phyloP scores from a whole-genome alignment of 2,888 invertebrate species.

The Lycophotia porphyrea region DNA sequence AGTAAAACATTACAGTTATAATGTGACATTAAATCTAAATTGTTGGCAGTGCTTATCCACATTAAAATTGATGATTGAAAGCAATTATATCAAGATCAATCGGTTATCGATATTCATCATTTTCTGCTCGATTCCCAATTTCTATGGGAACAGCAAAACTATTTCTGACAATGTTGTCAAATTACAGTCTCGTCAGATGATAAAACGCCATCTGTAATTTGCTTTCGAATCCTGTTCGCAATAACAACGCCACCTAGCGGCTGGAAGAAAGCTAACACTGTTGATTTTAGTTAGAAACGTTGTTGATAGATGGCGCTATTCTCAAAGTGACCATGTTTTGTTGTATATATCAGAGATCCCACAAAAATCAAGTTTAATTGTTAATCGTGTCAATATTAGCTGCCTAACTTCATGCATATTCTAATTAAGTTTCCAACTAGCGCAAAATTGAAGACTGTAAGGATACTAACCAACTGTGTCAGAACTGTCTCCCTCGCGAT shows the following conservation, averaged over 20 bases:
- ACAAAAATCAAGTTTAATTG: background rate
- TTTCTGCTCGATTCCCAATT: background rate
- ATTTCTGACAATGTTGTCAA: background rate
- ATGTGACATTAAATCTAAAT: too few species aligned
- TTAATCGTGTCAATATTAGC: background rate
- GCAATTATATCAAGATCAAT: background rate
- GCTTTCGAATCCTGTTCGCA: accelerated
- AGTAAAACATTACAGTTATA: too few species aligned
- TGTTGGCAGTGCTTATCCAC: too few species aligned
- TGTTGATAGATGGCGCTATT: constrained; percentile 49
- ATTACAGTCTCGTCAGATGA: background rate
- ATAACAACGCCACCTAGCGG: constrained; percentile 21
- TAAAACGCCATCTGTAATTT: constrained; percentile 35
- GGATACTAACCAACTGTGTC: constrained; percentile 84
- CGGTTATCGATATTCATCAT: background rate
- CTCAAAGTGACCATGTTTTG: accelerated
- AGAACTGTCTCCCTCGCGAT: constrained; percentile 80
- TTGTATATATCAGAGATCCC: accelerated
- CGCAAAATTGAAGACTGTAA: background rate
- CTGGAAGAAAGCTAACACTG: accelerated
- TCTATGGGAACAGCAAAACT: background rate
- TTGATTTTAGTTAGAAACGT: accelerated
- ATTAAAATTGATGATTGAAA: background rate
- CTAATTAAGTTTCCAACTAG: background rate
- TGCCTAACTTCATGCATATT: background rate